phyloP scores from a whole-genome alignment of 35 echinoderm and acorn worm genomes.

The Apostichopus parvimensis region DNA sequence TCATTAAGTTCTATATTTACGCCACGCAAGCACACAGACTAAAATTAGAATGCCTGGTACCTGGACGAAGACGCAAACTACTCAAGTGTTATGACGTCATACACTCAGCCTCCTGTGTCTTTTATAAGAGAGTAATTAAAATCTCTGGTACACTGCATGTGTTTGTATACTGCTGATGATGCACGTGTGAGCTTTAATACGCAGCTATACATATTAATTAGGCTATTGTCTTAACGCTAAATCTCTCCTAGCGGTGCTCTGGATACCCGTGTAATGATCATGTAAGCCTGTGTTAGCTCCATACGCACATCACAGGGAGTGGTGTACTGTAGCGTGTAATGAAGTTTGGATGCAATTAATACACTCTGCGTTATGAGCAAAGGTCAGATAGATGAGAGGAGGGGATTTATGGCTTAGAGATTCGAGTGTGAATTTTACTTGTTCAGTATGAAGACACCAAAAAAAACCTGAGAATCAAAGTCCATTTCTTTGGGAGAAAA shows the following conservation, averaged over 20 bases:
- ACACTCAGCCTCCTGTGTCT: neutral
- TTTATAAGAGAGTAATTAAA: neutral
- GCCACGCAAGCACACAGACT: neutral
- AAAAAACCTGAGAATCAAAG: neutral
- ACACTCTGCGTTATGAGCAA: neutral
- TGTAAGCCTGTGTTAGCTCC: no score
- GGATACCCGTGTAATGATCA: no score
- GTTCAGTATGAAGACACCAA: neutral
- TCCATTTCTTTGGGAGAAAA: neutral
- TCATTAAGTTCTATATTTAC: neutral
- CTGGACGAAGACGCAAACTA: neutral
- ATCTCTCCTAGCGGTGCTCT: no score
- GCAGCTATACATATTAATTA: neutral
- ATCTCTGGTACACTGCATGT: neutral
- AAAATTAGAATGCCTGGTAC: neutral
- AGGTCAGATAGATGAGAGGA: neutral
- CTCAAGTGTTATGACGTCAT: neutral
- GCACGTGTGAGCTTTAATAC: neutral
- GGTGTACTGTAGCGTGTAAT: neutral
- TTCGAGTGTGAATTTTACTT: neutral
- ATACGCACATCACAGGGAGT: neutral
- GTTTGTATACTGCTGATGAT: neutral
- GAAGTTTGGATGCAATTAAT: conserved; percentile 8
- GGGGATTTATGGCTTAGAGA: neutral
- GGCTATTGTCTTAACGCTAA: neutral